These are phyloP conservation scores for Atrichornis clamosus DNA, from an alignment of 2,113 vertebrate species.

Conservation along the genomic window DNA sequence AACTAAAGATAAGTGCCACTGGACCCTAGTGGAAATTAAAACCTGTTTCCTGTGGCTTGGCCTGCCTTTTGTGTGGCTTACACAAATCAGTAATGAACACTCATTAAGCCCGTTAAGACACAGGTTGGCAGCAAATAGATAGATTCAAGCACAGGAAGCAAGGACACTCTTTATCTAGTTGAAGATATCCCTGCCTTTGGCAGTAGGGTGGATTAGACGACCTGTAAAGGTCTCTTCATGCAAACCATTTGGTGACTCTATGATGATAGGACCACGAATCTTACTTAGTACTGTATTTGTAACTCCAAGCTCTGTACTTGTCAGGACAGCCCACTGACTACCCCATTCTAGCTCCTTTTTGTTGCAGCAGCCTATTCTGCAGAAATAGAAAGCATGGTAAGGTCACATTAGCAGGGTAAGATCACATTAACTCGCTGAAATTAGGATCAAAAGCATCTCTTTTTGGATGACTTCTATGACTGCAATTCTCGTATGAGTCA, in stretches of 20 bases:
- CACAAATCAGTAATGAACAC: accelerated
- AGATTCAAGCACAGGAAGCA: not conserved
- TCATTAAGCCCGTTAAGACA: not conserved
- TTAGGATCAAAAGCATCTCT: not conserved
- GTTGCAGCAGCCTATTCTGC: not conserved
- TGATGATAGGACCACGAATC: not conserved
- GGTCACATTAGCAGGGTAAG: not conserved
- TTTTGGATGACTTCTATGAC: not conserved
- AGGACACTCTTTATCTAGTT: not conserved
- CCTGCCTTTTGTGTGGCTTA: not conserved
- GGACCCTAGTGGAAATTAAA: not conserved
- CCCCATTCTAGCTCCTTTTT: not conserved
- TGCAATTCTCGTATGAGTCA: not conserved
- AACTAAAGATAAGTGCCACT: not conserved
- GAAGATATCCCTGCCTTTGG: not conserved
- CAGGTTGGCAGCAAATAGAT: not conserved
- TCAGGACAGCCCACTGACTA: not conserved
- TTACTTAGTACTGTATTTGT: not conserved
- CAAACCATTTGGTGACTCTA: not conserved
- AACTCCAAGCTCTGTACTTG: not conserved
- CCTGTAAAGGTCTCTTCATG: not conserved
- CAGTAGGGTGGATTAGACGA: not conserved
- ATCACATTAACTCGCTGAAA: not conserved
- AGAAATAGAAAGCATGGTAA: not conserved
- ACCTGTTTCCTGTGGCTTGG: not conserved